phyloP scores from a whole-genome alignment of 2,113 vertebrate species.

The Cairina moschata region DNA sequence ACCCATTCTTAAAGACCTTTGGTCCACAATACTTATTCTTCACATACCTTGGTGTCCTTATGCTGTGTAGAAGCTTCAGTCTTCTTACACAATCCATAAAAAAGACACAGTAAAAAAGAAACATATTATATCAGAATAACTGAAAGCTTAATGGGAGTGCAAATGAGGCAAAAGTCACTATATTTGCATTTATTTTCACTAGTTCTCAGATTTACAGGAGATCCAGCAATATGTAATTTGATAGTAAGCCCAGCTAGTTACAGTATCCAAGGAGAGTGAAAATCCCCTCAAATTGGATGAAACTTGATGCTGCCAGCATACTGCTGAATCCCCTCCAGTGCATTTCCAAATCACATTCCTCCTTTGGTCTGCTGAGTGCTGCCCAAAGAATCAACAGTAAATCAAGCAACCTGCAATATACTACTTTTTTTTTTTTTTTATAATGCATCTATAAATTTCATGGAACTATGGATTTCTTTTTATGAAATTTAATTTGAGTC shows the following conservation, averaged over 20 bases:
- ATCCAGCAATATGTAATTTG: conserved; percentile 13
- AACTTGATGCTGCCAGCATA: conserved; percentile 22
- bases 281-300: conserved; percentile 55
- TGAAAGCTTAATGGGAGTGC: not conserved
- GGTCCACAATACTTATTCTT: not conserved
- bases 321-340: conserved; percentile 37
- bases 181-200: conserved; percentile 40
- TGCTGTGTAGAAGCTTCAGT: not conserved
- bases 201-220: conserved; percentile 21
- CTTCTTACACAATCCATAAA: not conserved
- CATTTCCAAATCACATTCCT: conserved; percentile 48
- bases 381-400: conserved; percentile 42
- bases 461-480: conserved; percentile 37
- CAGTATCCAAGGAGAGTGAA: conserved; percentile 33
- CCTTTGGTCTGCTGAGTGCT: conserved; percentile 16
- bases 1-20: not conserved
- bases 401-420: conserved; percentile 24
- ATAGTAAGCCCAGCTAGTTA: conserved; percentile 32
- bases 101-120: not conserved
- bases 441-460: conserved; percentile 19
- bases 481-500: conserved; percentile 47
- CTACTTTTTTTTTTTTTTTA: not conserved
- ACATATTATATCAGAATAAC: conserved; percentile 30
- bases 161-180: conserved; percentile 16
- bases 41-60: not conserved